Percentiles rank a stretch among this genome's conserved stretches.
These are phyloP conservation scores for Triplophysa tibetana DNA, from an alignment of 2,113 vertebrate species.

Conservation along the genomic window DNA sequence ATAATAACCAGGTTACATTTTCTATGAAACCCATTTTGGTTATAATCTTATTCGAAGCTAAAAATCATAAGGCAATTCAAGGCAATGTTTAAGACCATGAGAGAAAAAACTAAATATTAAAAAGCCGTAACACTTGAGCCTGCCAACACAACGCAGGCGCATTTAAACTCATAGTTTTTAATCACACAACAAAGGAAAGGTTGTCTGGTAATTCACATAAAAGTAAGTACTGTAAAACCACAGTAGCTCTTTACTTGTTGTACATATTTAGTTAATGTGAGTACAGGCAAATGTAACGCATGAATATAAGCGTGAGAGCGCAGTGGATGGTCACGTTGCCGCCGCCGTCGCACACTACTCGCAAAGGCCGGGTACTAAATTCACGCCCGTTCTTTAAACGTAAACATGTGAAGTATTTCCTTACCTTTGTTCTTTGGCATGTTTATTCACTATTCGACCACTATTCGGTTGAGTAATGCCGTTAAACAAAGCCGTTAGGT, in stretches of 20 bases:
- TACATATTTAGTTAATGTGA: too few species aligned
- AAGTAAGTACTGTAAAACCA: too few species aligned
- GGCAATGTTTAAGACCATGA: not conserved
- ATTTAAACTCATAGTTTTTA: too few species aligned
- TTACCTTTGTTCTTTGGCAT: slow-evolving; percentile 64
- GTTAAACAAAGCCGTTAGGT: not conserved
- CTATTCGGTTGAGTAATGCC: not conserved
- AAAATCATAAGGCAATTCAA: not conserved
- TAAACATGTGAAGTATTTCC: not conserved
- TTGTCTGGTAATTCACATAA: too few species aligned
- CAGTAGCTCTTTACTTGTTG: too few species aligned
- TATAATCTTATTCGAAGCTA: not conserved
- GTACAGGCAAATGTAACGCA: too few species aligned
- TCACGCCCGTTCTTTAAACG: not conserved
- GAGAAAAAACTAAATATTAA: not conserved
- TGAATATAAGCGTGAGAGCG: too few species aligned
- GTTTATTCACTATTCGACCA: slow-evolving; percentile 4
- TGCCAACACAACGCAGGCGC: too few species aligned
- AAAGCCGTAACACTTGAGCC: too few species aligned
- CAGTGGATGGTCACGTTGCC: slow-evolving; percentile 1
- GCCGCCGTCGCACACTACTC: not conserved
- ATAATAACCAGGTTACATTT: not conserved
- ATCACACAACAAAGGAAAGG: too few species aligned
- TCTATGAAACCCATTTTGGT: not conserved
- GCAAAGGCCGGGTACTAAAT: not conserved